A percentile compares a stretch with the other conserved stretches of the same genome.
These are phyloP conservation scores for Notarius quadriscutis DNA, from an alignment of 2,113 vertebrate species.

Conservation along the genomic window DNA sequence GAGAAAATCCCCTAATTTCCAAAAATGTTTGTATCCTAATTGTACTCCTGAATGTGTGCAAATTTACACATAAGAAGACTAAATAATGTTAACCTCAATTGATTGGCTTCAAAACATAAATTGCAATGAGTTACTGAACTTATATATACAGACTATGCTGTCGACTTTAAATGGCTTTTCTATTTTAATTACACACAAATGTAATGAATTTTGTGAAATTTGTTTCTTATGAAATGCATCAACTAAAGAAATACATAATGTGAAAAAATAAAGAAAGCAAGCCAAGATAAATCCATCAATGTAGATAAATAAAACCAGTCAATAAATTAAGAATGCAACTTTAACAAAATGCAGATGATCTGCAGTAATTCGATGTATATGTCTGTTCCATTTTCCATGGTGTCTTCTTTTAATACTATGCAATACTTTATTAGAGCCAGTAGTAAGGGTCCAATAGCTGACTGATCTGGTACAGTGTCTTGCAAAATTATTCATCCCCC, in stretches of 20 bases:
- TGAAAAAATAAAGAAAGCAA: not conserved
- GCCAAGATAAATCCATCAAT: not conserved
- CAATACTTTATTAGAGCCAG: not conserved
- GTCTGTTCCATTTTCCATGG: not conserved
- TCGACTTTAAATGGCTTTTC: not conserved
- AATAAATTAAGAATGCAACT: not conserved
- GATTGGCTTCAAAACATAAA: not conserved
- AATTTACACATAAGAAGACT: not conserved
- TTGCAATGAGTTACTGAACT: not conserved
- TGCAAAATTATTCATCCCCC: not conserved
- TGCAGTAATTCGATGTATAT: not conserved
- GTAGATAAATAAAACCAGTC: not conserved
- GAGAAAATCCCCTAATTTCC: not conserved
- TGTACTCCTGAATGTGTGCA: not conserved
- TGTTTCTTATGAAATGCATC: not conserved
- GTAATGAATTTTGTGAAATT: not conserved
- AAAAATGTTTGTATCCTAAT: not conserved
- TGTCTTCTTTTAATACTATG: not conserved
- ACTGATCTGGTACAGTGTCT: not conserved
- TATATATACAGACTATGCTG: not conserved
- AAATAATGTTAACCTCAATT: not conserved
- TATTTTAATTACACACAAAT: not conserved
- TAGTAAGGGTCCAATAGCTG: not conserved
- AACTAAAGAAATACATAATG: not conserved
- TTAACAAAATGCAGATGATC: not conserved